Base-by-base conservation (phyloP, 2,113 vertebrate species). In the Potamarius usumacintae region DNA sequence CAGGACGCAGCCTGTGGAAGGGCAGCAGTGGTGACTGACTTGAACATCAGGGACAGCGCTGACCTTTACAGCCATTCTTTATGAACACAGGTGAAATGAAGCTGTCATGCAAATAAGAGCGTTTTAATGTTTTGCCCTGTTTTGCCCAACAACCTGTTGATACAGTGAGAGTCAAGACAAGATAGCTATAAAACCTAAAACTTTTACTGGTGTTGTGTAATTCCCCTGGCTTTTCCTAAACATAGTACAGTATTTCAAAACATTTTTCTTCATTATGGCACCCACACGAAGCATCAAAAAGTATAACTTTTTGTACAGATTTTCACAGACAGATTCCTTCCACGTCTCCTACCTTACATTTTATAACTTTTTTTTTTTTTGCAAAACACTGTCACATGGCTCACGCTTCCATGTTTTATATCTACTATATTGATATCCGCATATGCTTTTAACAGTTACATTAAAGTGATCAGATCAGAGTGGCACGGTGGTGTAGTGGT, bases 121-220 rank as follows among this genome's bases (percentile, higher is more conserved):
- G n/a, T 58, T 50, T 60, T 74, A n/a, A 11, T 18, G 20, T 65
- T 76, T 50, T 79, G 27, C 22, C 50, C 63, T 18, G 20, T 65
- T 76, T 50, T 79, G 27, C 22, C 50, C 63, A 71, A 27, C 87
- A 84, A 88, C 89, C 84, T 90, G 89, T 88, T 90, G 89, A 86
- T 85, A 7, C 30, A 60, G 17, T 4, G 12, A 48, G 30, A 22
- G 57, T 82, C 57, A 22, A 48, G 14, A 79, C 52, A n/a, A 55
- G 76, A 27, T 53, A 8, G 52, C 25, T 22, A 27, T 55, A 77
- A 50, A 77, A 52, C 20, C 48, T 27, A 0, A 53, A 78, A 15
- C 76, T 55, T 78, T 27, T 62, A 62, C 30, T 62, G 9, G 62
- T 77, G 10, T 11, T 77, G 4, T 48, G 5, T 11, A 77, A 77